Percentiles rank a stretch among this genome's conserved stretches.
Evolutionary conservation across 2,797 vertebrate genomes (phyloP).

Genomic region (Nannoperca australis): DNA sequence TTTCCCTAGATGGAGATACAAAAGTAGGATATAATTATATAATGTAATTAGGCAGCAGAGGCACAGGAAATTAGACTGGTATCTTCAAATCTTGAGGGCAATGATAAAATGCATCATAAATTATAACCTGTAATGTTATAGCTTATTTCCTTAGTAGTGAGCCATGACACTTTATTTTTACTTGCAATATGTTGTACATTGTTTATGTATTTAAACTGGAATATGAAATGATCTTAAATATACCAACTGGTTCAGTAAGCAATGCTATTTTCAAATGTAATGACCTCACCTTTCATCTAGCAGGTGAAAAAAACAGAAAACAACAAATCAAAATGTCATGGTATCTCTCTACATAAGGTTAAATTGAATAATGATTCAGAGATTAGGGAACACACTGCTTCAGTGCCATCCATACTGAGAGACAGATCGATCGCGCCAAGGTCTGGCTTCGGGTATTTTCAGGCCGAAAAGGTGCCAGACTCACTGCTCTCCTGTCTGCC

Average conservation of each 20-base stretch:
- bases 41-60: slow-evolving; percentile 60
- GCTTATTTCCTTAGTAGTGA: background rate
- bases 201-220: background rate
- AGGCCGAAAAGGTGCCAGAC: slow-evolving; percentile 25
- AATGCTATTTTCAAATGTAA: background rate
- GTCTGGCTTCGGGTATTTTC: slow-evolving; percentile 39
- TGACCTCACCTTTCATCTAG: background rate
- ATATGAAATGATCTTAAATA: background rate
- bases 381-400: slow-evolving; percentile 10
- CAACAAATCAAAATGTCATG: slow-evolving; percentile 22
- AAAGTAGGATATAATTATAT: slow-evolving; percentile 64
- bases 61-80: slow-evolving; percentile 60
- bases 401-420: slow-evolving; percentile 23
- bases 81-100: slow-evolving; percentile 60
- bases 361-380: slow-evolving; percentile 16
- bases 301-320: background rate
- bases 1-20: slow-evolving; percentile 63
- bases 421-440: slow-evolving; percentile 36
- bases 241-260: background rate
- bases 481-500: slow-evolving; percentile 38
- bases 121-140: slow-evolving; percentile 20
- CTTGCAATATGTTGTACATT: background rate
- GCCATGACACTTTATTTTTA: background rate
- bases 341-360: slow-evolving; percentile 16
- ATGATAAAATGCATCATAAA: slow-evolving; percentile 54